Percentiles rank a stretch among this genome's conserved stretches.
These are phyloP conservation scores for Limnothrissa miodon DNA, from an alignment of 2,113 vertebrate genomes.

Conservation along the genomic window DNA sequence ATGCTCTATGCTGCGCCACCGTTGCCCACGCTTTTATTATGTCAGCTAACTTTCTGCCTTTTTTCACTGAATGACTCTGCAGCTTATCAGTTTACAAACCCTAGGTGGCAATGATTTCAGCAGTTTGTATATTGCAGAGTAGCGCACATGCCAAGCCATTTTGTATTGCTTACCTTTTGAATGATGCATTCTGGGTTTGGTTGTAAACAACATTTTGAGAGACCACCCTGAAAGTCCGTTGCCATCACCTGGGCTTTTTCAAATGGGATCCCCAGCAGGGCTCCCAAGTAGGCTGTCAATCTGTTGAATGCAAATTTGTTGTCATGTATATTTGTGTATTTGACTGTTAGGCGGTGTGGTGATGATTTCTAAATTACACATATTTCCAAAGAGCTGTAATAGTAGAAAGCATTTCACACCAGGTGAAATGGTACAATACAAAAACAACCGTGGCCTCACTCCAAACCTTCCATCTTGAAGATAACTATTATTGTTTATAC, in stretches of 20 bases:
- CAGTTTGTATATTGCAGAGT: background rate
- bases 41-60: background rate
- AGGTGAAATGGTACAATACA: too few relatives aligned
- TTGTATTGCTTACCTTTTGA: constrained; percentile 38
- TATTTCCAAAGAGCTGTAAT: background rate
- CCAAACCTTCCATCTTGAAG: background rate
- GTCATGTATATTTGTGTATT: background rate
- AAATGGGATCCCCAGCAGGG: constrained; percentile 32
- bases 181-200: constrained; percentile 35
- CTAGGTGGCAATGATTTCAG: background rate
- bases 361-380: background rate
- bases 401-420: background rate
- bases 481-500: background rate
- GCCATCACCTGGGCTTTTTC: constrained; percentile 31
- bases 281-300: constrained; percentile 39
- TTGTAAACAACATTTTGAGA: constrained; percentile 47
- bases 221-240: constrained; percentile 35
- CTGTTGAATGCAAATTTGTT: constrained; percentile 14
- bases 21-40: too few relatives aligned
- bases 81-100: background rate
- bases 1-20: too few relatives aligned
- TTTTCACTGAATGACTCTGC: background rate
- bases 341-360: background rate
- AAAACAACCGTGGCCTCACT: too few relatives aligned
- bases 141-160: too few relatives aligned